Evolutionary conservation across 1,140 invertebrate species (phyloP).

Genomic region (Nasonia longicornis): DNA sequence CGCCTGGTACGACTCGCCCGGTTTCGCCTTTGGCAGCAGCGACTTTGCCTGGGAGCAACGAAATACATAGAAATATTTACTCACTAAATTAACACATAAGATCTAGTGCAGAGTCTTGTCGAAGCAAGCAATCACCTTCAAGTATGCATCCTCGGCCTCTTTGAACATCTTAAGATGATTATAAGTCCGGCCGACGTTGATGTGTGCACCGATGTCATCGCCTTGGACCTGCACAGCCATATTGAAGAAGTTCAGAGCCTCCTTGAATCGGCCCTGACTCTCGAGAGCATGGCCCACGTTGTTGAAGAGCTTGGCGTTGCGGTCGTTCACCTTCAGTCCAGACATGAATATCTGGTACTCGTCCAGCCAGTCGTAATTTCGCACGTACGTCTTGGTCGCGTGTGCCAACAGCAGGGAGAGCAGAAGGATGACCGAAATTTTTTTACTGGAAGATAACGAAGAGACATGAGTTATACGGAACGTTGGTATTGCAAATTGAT

Average conservation of each 20-base stretch:
- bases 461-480: not conserved
- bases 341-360: slow-evolving; percentile 95
- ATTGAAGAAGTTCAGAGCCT: slow-evolving; percentile 92
- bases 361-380: slow-evolving; percentile 93
- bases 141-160: slow-evolving; percentile 92
- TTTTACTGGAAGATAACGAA: slow-evolving; percentile 65
- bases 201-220: slow-evolving; percentile 96
- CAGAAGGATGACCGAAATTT: slow-evolving; percentile 74
- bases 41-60: slow-evolving; percentile 78
- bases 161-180: slow-evolving; percentile 92
- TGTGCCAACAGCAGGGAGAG: slow-evolving; percentile 80
- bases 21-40: slow-evolving; percentile 89
- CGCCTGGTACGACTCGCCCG: slow-evolving; percentile 94
- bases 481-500: not conserved
- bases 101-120: not conserved
- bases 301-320: slow-evolving; percentile 96
- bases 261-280: slow-evolving; percentile 83
- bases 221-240: slow-evolving; percentile 93
- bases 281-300: slow-evolving; percentile 97
- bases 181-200: slow-evolving; percentile 95
- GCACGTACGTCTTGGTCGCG: slow-evolving; percentile 83
- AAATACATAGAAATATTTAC: not conserved
- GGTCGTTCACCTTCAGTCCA: slow-evolving; percentile 88
- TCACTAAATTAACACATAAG: not conserved
- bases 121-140: slow-evolving; percentile 71